phyloP scores from a whole-genome alignment of 2,113 vertebrate species.

The Bungarus multicinctus region DNA sequence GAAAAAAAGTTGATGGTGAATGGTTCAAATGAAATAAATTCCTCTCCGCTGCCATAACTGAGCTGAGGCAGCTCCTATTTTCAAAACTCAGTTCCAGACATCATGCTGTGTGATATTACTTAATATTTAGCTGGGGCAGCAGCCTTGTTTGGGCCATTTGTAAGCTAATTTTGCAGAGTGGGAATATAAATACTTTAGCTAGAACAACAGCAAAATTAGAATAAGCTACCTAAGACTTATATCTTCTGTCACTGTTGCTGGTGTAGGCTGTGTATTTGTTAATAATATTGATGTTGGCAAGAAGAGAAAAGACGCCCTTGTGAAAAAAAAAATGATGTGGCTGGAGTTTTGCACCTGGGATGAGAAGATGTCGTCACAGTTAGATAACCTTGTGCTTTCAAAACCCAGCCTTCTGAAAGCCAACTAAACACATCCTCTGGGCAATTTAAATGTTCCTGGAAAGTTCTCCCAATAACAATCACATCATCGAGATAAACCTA shows the following conservation, averaged over 20 bases:
- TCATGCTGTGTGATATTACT: background rate
- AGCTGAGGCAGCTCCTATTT: background rate
- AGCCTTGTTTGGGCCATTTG: background rate
- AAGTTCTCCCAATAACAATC: conserved; percentile 69
- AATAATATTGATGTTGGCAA: conserved; percentile 38
- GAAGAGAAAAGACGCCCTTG: conserved; percentile 49
- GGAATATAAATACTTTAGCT: background rate
- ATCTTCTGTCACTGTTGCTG: background rate
- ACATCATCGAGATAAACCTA: conserved; percentile 67
- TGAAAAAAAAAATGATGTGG: conserved; percentile 11
- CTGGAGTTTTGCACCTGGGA: conserved; percentile 48
- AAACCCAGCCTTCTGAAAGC: conserved; percentile 60
- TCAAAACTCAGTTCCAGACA: background rate
- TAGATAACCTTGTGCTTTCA: conserved; percentile 56
- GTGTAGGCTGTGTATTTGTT: conserved; percentile 19
- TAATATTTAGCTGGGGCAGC: background rate
- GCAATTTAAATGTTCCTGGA: conserved; percentile 70
- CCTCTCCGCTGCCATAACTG: background rate
- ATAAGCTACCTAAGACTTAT: background rate
- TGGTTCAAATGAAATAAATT: background rate
- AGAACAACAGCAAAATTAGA: background rate
- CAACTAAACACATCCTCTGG: conserved; percentile 61
- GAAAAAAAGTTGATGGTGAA: background rate
- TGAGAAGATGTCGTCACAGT: conserved; percentile 40
- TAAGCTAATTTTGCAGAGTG: background rate